A percentile compares a stretch with the other conserved stretches of the same genome.
These are phyloP conservation scores for Tretioscincus oriximinensis DNA, from an alignment of 2,113 vertebrate species.

Conservation along the genomic window DNA sequence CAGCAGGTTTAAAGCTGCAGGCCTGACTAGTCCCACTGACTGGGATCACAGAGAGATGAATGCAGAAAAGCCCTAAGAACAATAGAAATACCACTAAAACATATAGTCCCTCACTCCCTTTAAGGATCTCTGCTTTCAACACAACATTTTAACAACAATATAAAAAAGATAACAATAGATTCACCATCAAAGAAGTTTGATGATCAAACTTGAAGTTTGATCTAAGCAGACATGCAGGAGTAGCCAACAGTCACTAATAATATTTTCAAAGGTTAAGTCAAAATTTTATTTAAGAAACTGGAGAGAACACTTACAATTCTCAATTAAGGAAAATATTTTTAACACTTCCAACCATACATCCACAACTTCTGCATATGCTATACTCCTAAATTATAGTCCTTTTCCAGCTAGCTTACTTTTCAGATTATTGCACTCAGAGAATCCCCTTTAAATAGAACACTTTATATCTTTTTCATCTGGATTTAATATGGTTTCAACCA, in stretches of 20 bases:
- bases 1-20: neutral
- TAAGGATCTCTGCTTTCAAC: neutral
- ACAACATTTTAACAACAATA: neutral
- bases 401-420: constrained; percentile 69
- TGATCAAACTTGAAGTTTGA: neutral
- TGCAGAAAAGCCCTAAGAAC: neutral
- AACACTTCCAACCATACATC: constrained; percentile 19
- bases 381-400: constrained; percentile 55
- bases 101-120: neutral
- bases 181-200: neutral
- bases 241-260: neutral
- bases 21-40: neutral
- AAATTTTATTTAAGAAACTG: too few relatives aligned
- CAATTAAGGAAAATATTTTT: neutral
- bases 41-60: neutral
- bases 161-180: neutral
- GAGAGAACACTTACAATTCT: neutral
- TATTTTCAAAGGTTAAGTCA: neutral
- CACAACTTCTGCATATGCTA: constrained; percentile 36
- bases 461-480: constrained; percentile 84
- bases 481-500: constrained; percentile 91
- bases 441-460: constrained; percentile 71
- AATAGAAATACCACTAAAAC: neutral
- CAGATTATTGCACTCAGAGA: constrained; percentile 71
- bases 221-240: neutral